A percentile compares a stretch with the other conserved stretches of the same genome.
These are phyloP conservation scores for Mizuhopecten yessoensis DNA, from an alignment of 1,140 invertebrate species.

Conservation along the genomic window DNA sequence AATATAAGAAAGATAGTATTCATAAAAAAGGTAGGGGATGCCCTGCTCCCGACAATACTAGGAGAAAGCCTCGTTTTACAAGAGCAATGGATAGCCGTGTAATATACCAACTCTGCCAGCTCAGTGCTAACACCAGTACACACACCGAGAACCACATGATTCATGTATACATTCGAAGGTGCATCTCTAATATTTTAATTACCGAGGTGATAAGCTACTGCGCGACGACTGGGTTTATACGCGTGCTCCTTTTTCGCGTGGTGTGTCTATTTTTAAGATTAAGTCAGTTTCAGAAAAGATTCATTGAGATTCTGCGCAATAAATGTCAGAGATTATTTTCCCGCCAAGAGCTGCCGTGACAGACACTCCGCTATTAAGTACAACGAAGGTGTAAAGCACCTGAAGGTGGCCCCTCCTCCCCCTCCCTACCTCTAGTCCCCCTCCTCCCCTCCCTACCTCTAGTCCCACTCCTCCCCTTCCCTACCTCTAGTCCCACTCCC, in stretches of 20 bases:
- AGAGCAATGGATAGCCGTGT: not conserved
- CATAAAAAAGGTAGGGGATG: no score
- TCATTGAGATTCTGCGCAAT: constrained; percentile 9
- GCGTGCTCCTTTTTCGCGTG: not conserved
- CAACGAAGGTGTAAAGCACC: not conserved
- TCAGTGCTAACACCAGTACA: not conserved
- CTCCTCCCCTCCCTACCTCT: no score
- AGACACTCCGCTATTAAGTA: not conserved
- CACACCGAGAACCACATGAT: not conserved
- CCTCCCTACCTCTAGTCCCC: no score
- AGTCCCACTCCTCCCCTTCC: not conserved
- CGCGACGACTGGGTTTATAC: not conserved
- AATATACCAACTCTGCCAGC: not conserved
- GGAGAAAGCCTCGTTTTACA: not conserved
- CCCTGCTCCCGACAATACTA: not conserved
- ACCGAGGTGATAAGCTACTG: not conserved
- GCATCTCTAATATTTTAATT: constrained; percentile 40
- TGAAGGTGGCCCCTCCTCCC: not conserved
- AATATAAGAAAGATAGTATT: no score
- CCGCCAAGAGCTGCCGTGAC: constrained; percentile 16
- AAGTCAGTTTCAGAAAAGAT: constrained; percentile 28
- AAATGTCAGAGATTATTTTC: constrained; percentile 39
- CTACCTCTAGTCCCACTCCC: no score
- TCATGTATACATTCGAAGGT: not conserved
- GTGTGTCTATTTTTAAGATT: constrained; percentile 35